Evolutionary conservation across 2,113 vertebrate species (phyloP).

Genomic region (Aspiorhynchus laticeps): DNA sequence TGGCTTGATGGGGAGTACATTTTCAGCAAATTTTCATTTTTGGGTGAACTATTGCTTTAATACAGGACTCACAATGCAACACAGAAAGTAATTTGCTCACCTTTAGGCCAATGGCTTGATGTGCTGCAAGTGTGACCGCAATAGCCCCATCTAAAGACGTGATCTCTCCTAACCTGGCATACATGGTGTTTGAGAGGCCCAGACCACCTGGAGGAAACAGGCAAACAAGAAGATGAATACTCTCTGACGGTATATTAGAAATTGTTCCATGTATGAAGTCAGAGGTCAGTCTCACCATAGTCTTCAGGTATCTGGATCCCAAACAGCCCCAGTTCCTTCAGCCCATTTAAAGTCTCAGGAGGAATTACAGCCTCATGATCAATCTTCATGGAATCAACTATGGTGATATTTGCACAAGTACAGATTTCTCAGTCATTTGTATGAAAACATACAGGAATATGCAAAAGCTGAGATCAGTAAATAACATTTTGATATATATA

Average conservation of each 20-base stretch:
- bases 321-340: constrained; percentile 92
- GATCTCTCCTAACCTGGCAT: constrained; percentile 88
- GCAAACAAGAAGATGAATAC: constrained; percentile 2
- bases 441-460: background rate
- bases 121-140: constrained; percentile 89
- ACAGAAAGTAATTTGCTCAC: constrained; percentile 65
- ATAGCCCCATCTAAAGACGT: constrained; percentile 84
- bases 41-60: too few species aligned
- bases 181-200: constrained; percentile 93
- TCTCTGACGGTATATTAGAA: too few species aligned
- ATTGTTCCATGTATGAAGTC: background rate
- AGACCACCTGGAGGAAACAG: constrained; percentile 81
- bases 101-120: constrained; percentile 96
- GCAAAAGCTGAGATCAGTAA: background rate
- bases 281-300: constrained; percentile 81
- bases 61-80: too few species aligned
- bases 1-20: too few species aligned
- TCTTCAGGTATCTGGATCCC: constrained; percentile 94
- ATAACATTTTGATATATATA: too few species aligned
- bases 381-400: constrained; percentile 91
- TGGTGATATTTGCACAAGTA: constrained; percentile 27
- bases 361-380: constrained; percentile 90
- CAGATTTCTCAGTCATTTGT: background rate
- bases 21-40: too few species aligned
- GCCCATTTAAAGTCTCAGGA: constrained; percentile 82